These are phyloP conservation scores for Thalassophryne amazonica DNA, from an alignment of 2,797 vertebrate species.

Conservation along the genomic window DNA sequence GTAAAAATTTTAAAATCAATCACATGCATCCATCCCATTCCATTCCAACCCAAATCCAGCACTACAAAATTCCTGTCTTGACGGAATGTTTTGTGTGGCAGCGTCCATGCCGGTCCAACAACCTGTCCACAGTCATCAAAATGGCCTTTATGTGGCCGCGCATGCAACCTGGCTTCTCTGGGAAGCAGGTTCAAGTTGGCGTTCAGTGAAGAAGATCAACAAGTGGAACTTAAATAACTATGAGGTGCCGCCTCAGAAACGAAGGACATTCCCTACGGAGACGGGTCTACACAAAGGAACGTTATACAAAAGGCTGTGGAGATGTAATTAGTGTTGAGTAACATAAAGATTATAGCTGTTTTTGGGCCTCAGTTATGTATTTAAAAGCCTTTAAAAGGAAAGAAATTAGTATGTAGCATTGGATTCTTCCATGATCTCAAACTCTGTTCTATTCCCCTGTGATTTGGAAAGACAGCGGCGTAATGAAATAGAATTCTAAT, in stretches of 20 bases:
- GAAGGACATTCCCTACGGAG: conserved; percentile 5
- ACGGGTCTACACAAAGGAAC: conserved; percentile 1
- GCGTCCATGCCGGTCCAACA: conserved; percentile 6
- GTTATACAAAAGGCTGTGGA: neutral
- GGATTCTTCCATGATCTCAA: neutral
- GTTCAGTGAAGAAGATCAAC: neutral
- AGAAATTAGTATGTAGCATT: neutral
- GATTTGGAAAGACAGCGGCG: neutral
- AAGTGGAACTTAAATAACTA: neutral
- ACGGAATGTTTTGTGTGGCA: conserved; percentile 46
- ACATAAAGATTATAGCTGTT: conserved; percentile 1
- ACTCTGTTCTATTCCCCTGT: neutral
- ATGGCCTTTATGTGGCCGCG: conserved; percentile 13
- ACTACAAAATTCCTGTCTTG: conserved; percentile 28
- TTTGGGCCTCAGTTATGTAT: conserved; percentile 9
- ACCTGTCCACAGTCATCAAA: conserved; percentile 19
- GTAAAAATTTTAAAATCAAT: too few relatives aligned
- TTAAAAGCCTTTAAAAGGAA: conserved; percentile 16
- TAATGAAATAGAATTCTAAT: neutral
- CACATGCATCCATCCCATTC: conserved; percentile 33
- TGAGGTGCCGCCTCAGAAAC: neutral
- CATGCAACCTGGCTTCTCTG: conserved; percentile 9
- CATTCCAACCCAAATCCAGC: conserved; percentile 34
- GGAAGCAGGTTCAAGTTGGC: neutral
- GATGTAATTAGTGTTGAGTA: conserved; percentile 17